A percentile compares a stretch with the other conserved stretches of the same genome.
These are phyloP conservation scores for Albula glossodonta DNA, from an alignment of 2,113 vertebrate genomes.

Conservation along the genomic window DNA sequence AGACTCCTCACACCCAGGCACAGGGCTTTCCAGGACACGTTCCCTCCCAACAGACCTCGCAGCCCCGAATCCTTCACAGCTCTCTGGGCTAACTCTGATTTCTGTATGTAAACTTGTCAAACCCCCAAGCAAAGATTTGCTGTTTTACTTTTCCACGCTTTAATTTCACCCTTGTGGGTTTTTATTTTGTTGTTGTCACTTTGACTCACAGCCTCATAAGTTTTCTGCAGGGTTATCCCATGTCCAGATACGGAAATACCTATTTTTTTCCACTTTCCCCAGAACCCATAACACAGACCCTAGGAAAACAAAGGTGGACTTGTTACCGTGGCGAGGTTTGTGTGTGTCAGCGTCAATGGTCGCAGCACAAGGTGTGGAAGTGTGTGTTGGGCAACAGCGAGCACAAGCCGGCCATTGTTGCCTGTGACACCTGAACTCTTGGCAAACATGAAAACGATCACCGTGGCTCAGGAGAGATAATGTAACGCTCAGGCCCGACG, in stretches of 20 bases:
- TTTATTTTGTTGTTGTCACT: background rate
- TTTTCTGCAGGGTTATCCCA: background rate
- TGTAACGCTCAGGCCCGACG: conserved; percentile 1
- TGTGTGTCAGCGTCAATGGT: background rate
- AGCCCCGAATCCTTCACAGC: too few species aligned
- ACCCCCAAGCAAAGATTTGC: background rate
- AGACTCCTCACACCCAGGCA: background rate
- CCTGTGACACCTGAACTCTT: conserved; percentile 22
- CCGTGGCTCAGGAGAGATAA: background rate
- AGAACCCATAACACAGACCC: background rate
- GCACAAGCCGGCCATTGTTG: conserved; percentile 28
- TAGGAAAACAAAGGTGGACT: conserved; percentile 5
- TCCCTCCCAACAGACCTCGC: background rate
- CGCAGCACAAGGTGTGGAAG: background rate
- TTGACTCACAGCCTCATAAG: background rate
- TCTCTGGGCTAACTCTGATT: background rate
- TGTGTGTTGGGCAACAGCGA: conserved; percentile 9
- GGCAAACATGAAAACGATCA: background rate
- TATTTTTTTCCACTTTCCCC: background rate
- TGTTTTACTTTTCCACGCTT: background rate
- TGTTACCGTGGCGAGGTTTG: background rate
- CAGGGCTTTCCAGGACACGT: background rate
- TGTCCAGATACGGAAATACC: background rate
- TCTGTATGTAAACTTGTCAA: background rate
- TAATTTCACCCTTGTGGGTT: background rate